Base-by-base conservation (phyloP, 2,797 vertebrate genomes). In the Telmatherina bonti region DNA sequence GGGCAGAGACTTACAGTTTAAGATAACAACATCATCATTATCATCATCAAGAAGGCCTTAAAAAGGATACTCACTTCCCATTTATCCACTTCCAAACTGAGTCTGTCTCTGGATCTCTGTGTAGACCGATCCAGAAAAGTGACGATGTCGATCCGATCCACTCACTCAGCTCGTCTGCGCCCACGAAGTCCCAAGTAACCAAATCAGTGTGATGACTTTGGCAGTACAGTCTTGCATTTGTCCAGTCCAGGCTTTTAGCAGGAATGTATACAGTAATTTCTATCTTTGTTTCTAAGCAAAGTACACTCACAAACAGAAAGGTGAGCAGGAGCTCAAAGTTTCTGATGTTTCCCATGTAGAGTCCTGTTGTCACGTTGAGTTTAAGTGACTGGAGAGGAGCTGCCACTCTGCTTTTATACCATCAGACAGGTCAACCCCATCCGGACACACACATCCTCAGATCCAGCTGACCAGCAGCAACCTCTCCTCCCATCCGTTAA, bases 111-210 rank as follows among this genome's bases (percentile, higher is more conserved):
- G 43, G 43, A 31, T 74, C 65, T 41, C 36, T 8, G 8, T 22
- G 65, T 13, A 68, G 24, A 58, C 65, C 64, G 15, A 74, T 62
- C 72, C 72, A 74, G 12, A 0, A 0, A 1, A 1, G 0, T 4
- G 2, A 1, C 0, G 6, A 1, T 7, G 6, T 0, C 24, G 22
- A 0, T 0, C 7, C 0, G 18, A n/a, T 15, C 38, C 0, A 24
- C 12, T 2, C 0, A 26, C 0, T 16, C 3, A 61, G 0, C 24
- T 0, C 0, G 1, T 47, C 16, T 0, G 16, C 0, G 31, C 33
- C 6, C 12, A 49, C 9, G 4, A 18, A 30, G 24, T 67, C 38
- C 57, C 0, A 74, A 38, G 65, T 43, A 9, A 38, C 12, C 65
- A 74, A 22, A 45, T 74, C 65, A n/a, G 31, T 1, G 4, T 58